phyloP scores from a whole-genome alignment of 1,140 invertebrate species.

The Drosophila quadrilineata region DNA sequence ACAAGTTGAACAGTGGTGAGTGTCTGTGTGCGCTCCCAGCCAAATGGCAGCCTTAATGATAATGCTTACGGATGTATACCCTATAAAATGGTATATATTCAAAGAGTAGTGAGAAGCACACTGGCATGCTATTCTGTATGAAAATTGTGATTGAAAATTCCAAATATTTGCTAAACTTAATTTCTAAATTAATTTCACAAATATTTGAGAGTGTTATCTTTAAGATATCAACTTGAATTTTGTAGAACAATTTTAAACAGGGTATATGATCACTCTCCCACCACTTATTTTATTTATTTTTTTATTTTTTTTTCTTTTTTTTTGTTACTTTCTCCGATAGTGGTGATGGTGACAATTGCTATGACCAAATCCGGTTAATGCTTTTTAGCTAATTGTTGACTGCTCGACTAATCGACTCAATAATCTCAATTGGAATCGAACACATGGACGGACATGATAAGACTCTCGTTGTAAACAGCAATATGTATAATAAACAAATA shows the following conservation, averaged over 20 bases:
- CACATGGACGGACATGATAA: not conserved
- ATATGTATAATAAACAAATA: too few relatives aligned
- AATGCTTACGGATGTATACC: not conserved
- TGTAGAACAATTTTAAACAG: too few relatives aligned
- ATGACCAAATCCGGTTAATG: not conserved
- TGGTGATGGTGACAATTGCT: not conserved
- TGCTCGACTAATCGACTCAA: not conserved
- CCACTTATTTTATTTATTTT: too few relatives aligned
- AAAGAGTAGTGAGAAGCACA: not conserved
- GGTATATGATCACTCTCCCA: too few relatives aligned
- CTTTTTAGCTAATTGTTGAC: not conserved
- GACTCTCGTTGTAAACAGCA: not conserved
- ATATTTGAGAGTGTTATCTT: conserved; percentile 1
- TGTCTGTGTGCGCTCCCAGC: not conserved
- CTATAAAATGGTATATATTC: not conserved
- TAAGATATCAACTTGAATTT: too few relatives aligned
- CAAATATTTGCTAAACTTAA: too few relatives aligned
- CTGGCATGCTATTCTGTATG: too few relatives aligned
- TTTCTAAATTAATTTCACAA: not conserved
- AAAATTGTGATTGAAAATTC: too few relatives aligned
- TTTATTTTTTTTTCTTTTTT: too few relatives aligned
- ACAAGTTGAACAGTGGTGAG: conserved; percentile 25
- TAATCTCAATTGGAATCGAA: not conserved
- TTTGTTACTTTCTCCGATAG: too few relatives aligned
- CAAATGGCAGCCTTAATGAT: conserved; percentile 6